These are phyloP conservation scores for Dorcus parallelipipedus DNA, from an alignment of 2,888 invertebrate species.

Conservation along the genomic window DNA sequence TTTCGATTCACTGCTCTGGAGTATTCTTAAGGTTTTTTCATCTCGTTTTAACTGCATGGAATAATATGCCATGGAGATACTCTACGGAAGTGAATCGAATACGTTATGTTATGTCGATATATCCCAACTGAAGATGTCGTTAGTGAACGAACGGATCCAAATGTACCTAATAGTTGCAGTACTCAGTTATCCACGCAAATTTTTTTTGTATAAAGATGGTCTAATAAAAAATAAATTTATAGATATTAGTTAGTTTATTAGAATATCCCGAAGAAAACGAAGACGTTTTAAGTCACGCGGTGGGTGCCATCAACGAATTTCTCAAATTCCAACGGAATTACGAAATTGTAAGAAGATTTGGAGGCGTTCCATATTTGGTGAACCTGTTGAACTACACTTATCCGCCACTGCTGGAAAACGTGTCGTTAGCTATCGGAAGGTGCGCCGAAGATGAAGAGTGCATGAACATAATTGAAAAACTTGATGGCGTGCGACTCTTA, in stretches of 20 bases:
- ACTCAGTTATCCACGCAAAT: too few relatives aligned
- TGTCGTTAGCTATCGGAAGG: constrained; percentile 77
- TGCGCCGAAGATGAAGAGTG: constrained; percentile 76
- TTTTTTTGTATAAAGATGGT: too few relatives aligned
- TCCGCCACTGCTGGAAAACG: constrained; percentile 79
- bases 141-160: too few relatives aligned
- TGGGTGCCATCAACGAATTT: constrained; percentile 85
- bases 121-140: too few relatives aligned
- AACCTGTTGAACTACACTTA: constrained; percentile 83
- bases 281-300: constrained; percentile 82
- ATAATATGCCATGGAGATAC: too few relatives aligned
- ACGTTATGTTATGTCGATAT: too few relatives aligned
- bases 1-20: too few relatives aligned
- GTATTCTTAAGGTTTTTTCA: too few relatives aligned
- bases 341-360: constrained; percentile 64
- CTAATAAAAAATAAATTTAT: not conserved
- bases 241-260: constrained; percentile 70
- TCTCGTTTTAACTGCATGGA: too few relatives aligned
- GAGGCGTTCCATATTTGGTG: constrained; percentile 78
- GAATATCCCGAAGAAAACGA: constrained; percentile 70
- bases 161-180: too few relatives aligned
- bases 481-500: constrained; percentile 86
- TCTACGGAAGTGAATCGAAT: too few relatives aligned
- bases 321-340: constrained; percentile 78
- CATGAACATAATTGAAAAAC: constrained; percentile 77